Conservation (phyloP, 2,888 invertebrate genomes). For the Drosophila silvestris region DNA sequence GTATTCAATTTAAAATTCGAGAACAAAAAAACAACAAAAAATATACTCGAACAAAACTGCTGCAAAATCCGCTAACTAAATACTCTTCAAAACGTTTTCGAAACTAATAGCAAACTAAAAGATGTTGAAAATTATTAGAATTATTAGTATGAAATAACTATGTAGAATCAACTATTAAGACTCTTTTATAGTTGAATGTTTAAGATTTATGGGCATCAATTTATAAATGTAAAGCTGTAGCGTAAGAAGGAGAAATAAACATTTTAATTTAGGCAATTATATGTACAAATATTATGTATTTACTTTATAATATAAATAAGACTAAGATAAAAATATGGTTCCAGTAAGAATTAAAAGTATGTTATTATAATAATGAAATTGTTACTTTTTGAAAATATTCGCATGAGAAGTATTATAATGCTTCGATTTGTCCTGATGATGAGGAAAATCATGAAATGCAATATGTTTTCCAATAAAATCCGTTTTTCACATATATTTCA, state of each 20-base stretch:
- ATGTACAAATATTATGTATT: background rate
- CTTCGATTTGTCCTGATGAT: background rate
- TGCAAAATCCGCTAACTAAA: constrained; percentile 12
- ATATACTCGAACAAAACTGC: constrained; percentile 30
- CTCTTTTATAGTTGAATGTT: background rate
- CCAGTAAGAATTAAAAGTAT: background rate
- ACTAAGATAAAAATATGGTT: background rate
- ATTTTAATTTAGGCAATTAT: background rate
- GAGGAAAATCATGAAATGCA: background rate
- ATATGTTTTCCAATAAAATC: background rate
- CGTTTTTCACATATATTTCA: background rate
- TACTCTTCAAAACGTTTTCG: constrained; percentile 16
- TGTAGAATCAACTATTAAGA: background rate
- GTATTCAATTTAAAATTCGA: constrained; percentile 69
- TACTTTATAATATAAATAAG: background rate
- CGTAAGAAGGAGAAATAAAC: too few relatives aligned
- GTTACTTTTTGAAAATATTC: background rate
- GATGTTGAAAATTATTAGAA: background rate
- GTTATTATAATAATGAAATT: background rate
- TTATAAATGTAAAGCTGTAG: background rate
- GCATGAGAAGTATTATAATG: background rate
- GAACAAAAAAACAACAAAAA: constrained; percentile 6
- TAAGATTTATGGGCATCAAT: background rate
- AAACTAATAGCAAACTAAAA: background rate
- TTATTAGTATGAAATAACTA: background rate